Conservation (phyloP, 2,888 invertebrate species). For the Eristalis pertinax region DNA sequence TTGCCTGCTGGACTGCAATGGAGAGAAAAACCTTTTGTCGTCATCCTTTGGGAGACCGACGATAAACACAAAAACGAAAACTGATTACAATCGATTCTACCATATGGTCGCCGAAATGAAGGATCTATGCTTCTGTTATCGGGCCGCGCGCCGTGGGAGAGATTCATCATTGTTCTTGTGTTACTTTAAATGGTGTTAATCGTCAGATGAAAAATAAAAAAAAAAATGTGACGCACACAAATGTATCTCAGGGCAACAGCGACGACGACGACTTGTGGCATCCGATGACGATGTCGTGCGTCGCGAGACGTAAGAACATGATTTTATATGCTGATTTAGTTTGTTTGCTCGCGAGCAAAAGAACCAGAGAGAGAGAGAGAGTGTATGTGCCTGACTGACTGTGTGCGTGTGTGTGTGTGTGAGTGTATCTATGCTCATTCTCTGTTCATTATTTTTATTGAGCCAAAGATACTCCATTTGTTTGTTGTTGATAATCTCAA, state of each 20-base stretch:
- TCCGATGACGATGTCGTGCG: background rate
- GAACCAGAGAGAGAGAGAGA: background rate
- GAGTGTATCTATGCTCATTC: conserved; percentile 10
- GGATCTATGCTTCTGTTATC: conserved; percentile 2
- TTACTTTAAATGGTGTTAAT: conserved; percentile 37
- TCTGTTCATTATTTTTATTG: conserved; percentile 40
- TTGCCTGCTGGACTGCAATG: background rate
- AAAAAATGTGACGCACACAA: background rate
- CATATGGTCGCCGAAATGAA: background rate
- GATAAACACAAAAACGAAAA: background rate
- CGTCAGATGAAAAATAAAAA: background rate
- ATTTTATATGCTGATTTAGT: conserved; percentile 24
- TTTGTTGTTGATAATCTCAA: conserved; percentile 2
- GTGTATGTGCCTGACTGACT: background rate
- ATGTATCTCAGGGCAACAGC: background rate
- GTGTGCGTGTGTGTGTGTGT: background rate
- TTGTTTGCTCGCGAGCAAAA: conserved; percentile 6
- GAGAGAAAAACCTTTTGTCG: too few species aligned
- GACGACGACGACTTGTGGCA: background rate
- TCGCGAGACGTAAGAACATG: background rate
- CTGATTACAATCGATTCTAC: background rate
- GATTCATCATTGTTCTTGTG: conserved; percentile 11
- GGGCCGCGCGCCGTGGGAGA: background rate
- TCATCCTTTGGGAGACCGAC: background rate
- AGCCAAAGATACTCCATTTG: conserved; percentile 20